phyloP scores from a whole-genome alignment of 2,113 vertebrate species.

The Rhynchopsitta pachyrhyncha region DNA sequence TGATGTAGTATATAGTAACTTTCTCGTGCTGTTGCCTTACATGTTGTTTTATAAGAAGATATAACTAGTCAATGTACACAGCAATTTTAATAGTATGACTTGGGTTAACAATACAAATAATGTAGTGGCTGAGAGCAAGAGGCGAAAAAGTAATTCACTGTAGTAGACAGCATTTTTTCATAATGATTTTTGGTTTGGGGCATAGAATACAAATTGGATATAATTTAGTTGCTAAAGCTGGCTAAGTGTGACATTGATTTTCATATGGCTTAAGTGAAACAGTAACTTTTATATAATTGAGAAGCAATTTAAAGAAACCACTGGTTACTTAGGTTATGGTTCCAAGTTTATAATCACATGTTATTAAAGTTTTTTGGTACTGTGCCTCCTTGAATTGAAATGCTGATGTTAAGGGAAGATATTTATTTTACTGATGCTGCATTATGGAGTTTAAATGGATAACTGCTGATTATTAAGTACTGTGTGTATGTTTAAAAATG shows the following conservation, averaged over 20 bases:
- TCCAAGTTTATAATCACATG: background rate
- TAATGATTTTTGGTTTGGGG: background rate
- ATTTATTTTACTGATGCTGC: background rate
- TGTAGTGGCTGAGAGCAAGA: background rate
- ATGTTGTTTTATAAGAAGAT: background rate
- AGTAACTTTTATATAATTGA: background rate
- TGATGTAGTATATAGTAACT: background rate
- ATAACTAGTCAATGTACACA: background rate
- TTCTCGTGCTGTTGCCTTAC: background rate
- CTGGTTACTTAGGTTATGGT: background rate
- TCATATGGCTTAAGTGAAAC: background rate
- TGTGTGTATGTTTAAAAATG: background rate
- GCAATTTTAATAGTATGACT: background rate
- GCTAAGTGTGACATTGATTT: slow-evolving; percentile 9
- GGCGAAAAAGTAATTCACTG: background rate
- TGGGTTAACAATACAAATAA: background rate
- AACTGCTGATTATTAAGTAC: slow-evolving; percentile 1
- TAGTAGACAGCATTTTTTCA: background rate
- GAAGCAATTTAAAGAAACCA: background rate
- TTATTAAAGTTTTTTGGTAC: background rate
- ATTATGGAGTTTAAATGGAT: background rate
- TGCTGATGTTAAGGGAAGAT: background rate
- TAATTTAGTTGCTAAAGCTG: background rate
- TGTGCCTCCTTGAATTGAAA: background rate
- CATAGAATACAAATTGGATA: background rate